Percentiles rank a stretch among this genome's conserved stretches.
phyloP scores from a whole-genome alignment of 1,140 invertebrate species.

The Diachasma alloeum region DNA sequence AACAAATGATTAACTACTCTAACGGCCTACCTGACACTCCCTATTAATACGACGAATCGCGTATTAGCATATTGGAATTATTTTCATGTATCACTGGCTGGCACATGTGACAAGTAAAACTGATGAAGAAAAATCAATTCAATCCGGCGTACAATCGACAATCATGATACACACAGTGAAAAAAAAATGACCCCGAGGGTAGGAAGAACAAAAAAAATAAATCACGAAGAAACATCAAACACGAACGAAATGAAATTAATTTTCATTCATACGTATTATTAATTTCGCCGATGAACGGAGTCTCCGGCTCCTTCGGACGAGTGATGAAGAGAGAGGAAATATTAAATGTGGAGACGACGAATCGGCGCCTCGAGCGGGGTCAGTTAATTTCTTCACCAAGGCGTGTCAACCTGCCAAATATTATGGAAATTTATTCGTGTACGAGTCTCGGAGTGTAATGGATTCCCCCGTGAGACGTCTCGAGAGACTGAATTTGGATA shows the following conservation, averaged over 20 bases:
- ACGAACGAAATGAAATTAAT: not conserved
- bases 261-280: conserved; percentile 9
- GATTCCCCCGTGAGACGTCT: conserved; percentile 39
- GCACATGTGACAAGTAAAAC: not conserved
- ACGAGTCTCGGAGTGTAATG: conserved; percentile 42
- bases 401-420: conserved; percentile 58
- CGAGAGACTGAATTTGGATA: conserved; percentile 5
- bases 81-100: not conserved
- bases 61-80: conserved; percentile 6
- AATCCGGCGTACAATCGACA: not conserved
- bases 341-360: not conserved
- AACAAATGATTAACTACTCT: not conserved
- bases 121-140: conserved; percentile 11
- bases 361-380: conserved; percentile 36
- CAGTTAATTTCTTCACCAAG: conserved; percentile 39
- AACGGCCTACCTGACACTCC: conserved; percentile 10
- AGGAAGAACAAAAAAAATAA: not conserved
- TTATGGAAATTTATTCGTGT: conserved; percentile 58
- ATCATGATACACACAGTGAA: not conserved
- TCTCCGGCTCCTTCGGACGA: not conserved
- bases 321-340: not conserved
- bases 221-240: not conserved
- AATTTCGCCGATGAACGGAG: not conserved
- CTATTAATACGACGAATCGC: not conserved
- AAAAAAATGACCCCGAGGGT: not conserved